phyloP scores from a whole-genome alignment of 2,113 vertebrate species.

The Ptyas mucosa region DNA sequence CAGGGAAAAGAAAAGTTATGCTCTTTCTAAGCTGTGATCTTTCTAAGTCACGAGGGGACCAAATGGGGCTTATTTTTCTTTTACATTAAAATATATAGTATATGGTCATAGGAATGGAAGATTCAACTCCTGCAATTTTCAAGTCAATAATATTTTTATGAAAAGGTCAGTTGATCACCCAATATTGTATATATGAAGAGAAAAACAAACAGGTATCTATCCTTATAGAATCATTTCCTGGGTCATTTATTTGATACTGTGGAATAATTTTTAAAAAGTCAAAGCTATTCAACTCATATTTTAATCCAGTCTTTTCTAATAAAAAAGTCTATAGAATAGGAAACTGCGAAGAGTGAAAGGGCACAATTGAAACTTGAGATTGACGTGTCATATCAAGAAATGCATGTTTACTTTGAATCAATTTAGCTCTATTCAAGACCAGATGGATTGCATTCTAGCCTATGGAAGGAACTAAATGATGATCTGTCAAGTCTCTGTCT shows the following conservation, averaged over 20 bases:
- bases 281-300: background rate
- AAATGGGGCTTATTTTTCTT: background rate
- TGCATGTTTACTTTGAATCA: background rate
- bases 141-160: background rate
- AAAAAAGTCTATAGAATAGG: background rate
- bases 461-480: background rate
- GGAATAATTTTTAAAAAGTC: background rate
- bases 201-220: background rate
- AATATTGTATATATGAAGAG: background rate
- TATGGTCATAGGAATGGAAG: background rate
- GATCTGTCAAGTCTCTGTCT: background rate
- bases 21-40: too few relatives aligned
- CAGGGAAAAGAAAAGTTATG: background rate
- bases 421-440: background rate
- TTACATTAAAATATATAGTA: background rate
- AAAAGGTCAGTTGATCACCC: background rate
- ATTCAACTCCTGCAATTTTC: background rate
- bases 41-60: background rate
- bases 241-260: background rate
- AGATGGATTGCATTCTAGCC: background rate
- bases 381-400: background rate
- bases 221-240: background rate
- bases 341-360: background rate
- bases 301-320: background rate
- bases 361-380: background rate